Base-by-base conservation (phyloP, 2,113 vertebrate species). In the Dipodomys merriami region DNA sequence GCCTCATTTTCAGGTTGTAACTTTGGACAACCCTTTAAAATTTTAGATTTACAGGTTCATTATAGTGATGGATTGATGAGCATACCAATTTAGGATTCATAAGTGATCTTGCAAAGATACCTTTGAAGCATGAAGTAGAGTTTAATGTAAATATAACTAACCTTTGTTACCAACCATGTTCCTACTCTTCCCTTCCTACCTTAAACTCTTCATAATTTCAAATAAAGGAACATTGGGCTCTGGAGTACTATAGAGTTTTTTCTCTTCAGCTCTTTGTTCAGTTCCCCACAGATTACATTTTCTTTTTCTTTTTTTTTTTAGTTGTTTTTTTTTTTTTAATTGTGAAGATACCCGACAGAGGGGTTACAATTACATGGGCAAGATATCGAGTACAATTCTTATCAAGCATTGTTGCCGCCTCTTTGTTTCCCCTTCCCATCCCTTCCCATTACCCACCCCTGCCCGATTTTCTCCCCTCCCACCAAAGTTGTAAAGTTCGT, bases 11-110 rank as follows among this genome's bases (percentile, higher is more conserved):
- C 10, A 62, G 83, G 33, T 44, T 90, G 30, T 62, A 25, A n/a
- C 27, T 0, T 62, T 77, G n/a, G 29, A 20, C 7, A 25, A 67
- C 25, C 27, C 19, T 89, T 88, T 88, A 83, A 25, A 88, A 23
- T 22, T 79, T 88, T 67, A 93, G 23, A 71, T 87, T 30, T 90
- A 33, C 3, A 83, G 27, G 90, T 82, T 89, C 13, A n/a, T 64
- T 53, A 57, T 84, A 39, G 23, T 82, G 72, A 69, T 27, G 3
- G 13, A 4, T 27, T 33, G 46, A 68, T 86, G 15, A 81, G 2
- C 53, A 0, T 83, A 16, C 18, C 19, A 27, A 67, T 35, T 91
- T 22, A 67, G 46, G 12, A 82, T 78, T 83, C 44, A 27, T 85
- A 67, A 72, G 29, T 93, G 46, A 67, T 91, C 82, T 94, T 62